These are phyloP conservation scores for Megathymus violae DNA, from an alignment of 1,140 invertebrate genomes.

Conservation along the genomic window DNA sequence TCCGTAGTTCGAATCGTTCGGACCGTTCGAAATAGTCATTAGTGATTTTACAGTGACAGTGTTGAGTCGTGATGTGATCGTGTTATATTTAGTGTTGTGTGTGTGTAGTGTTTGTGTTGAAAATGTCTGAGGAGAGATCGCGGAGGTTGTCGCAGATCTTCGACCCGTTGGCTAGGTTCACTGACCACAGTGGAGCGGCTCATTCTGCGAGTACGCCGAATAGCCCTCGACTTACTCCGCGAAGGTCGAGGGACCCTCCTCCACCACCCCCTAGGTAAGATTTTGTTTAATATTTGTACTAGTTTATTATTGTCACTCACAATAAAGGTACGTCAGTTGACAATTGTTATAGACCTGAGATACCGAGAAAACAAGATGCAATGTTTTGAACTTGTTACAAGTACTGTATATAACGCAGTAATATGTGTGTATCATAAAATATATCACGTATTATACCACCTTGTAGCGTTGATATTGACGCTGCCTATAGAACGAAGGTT, in stretches of 20 bases:
- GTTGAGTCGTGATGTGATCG: conserved; percentile 68
- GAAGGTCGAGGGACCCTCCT: conserved; percentile 80
- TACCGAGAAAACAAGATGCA: too few species aligned
- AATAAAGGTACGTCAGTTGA: too few species aligned
- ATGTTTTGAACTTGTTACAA: too few species aligned
- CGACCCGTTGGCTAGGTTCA: conserved; percentile 89
- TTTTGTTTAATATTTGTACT: neutral
- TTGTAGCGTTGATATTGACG: too few species aligned
- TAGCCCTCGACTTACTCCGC: conserved; percentile 87
- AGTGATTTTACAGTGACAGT: conserved; percentile 60
- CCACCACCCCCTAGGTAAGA: conserved; percentile 83
- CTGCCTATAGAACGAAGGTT: too few species aligned
- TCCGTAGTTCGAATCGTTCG: conserved; percentile 58
- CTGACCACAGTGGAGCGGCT: conserved; percentile 84
- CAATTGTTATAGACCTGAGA: too few species aligned
- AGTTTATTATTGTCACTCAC: too few species aligned
- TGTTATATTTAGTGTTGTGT: conserved; percentile 50
- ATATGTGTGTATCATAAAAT: too few species aligned
- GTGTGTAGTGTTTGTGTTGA: conserved; percentile 66
- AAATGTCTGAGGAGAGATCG: conserved; percentile 85
- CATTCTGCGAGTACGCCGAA: conserved; percentile 86
- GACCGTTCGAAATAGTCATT: conserved; percentile 71
- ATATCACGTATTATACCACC: too few species aligned
- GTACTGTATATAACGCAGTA: too few species aligned
- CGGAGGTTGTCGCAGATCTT: conserved; percentile 91